Evolutionary conservation across 2,113 vertebrate species (phyloP).

Genomic region (Phoenicopterus ruber): DNA sequence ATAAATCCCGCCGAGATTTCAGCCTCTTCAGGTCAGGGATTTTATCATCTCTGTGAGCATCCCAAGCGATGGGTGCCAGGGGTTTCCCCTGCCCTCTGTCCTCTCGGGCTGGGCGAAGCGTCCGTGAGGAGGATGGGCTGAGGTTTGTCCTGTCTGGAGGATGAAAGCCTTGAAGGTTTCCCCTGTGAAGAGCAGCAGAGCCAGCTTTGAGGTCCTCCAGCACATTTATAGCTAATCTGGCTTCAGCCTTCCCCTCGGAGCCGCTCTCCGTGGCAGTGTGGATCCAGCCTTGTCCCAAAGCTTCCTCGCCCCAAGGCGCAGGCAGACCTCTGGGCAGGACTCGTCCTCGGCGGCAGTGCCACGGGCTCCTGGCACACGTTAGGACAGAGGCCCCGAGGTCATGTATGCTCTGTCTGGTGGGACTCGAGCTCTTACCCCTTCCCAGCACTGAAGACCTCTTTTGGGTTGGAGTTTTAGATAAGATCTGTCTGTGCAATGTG

Average conservation of each 20-base stretch:
- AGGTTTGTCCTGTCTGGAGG: not conserved
- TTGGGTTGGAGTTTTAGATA: not conserved
- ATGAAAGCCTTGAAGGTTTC: not conserved
- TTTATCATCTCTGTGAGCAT: conserved; percentile 24
- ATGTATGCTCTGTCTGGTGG: not conserved
- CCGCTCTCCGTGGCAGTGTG: not conserved
- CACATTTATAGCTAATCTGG: not conserved
- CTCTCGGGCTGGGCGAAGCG: fast-evolving
- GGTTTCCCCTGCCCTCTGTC: not conserved
- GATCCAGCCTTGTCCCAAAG: not conserved
- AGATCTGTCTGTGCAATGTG: not conserved
- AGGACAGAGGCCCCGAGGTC: not conserved
- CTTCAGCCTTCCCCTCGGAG: not conserved
- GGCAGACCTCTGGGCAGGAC: not conserved
- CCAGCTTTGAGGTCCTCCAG: not conserved
- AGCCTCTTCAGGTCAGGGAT: conserved; percentile 47
- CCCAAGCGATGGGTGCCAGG: not conserved
- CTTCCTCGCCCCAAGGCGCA: not conserved
- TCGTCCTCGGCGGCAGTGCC: fast-evolving
- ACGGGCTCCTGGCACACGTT: fast-evolving
- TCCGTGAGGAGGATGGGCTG: not conserved
- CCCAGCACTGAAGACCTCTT: not conserved
- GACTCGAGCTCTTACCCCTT: not conserved
- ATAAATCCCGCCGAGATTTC: conserved; percentile 43
- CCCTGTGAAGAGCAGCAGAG: not conserved